These are phyloP conservation scores for Oreochromis niloticus DNA, from an alignment of 2,113 vertebrate species.

Conservation along the genomic window DNA sequence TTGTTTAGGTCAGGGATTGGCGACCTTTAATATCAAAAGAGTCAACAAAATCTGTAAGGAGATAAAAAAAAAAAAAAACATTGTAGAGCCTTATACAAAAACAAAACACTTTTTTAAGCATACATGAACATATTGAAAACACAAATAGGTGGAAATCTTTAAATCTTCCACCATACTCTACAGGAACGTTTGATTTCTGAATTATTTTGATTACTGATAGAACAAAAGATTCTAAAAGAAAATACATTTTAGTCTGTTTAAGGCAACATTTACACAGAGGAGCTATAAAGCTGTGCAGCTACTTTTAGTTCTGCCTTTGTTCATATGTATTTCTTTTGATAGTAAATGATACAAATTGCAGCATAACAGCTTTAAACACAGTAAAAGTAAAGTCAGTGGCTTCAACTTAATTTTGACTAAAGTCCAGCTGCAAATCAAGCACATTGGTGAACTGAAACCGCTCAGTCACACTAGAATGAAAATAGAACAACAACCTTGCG, in stretches of 20 bases:
- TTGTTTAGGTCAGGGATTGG: neutral
- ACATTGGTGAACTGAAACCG: neutral
- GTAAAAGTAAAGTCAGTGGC: neutral
- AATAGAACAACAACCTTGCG: neutral
- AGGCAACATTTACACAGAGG: neutral
- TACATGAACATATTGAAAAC: neutral
- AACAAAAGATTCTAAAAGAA: neutral
- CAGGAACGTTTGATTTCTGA: neutral
- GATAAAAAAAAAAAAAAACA: no score
- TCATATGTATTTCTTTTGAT: rapidly evolving
- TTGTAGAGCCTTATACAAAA: neutral
- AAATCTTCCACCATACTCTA: neutral
- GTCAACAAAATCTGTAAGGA: neutral
- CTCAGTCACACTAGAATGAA: neutral
- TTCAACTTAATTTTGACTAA: neutral
- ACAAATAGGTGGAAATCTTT: neutral
- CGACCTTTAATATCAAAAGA: neutral
- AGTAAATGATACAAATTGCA: neutral
- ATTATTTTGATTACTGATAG: neutral
- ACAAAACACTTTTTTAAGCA: neutral
- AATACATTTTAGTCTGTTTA: neutral
- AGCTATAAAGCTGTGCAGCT: neutral
- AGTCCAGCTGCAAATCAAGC: neutral
- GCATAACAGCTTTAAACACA: neutral
- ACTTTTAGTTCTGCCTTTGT: neutral